These are phyloP conservation scores for Ruditapes philippinarum DNA, from an alignment of 1,140 invertebrate species.

Conservation along the genomic window DNA sequence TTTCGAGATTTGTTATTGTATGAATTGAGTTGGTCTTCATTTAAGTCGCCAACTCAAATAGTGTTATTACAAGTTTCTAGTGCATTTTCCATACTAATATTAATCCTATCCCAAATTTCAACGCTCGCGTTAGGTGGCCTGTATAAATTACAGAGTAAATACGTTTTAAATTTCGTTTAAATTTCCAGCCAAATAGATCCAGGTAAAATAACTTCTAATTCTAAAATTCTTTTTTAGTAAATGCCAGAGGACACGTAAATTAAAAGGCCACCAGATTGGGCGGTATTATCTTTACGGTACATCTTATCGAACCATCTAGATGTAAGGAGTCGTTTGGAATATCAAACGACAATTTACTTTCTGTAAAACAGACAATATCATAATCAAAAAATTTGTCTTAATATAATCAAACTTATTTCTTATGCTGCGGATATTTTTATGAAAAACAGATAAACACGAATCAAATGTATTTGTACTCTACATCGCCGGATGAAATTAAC, in stretches of 20 bases:
- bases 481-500: not conserved
- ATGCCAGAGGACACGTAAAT: not conserved
- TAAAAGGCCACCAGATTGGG: not conserved
- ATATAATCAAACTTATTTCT: not conserved
- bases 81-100: conserved; percentile 11
- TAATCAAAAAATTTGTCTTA: not conserved
- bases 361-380: not conserved
- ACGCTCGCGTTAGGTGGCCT: not conserved
- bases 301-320: not conserved
- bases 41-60: not conserved
- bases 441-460: not conserved
- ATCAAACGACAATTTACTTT: not conserved
- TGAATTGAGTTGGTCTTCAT: conserved; percentile 10
- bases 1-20: not conserved
- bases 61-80: not conserved
- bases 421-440: not conserved
- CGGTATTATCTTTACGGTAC: not conserved
- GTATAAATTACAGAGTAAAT: not conserved
- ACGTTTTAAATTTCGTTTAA: not conserved
- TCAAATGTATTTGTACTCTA: not conserved
- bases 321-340: not conserved
- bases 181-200: not conserved
- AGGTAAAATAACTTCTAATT: not conserved
- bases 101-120: not conserved
- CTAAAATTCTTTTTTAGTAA: not conserved